Evolutionary conservation across 2,113 vertebrate genomes (phyloP).

Genomic region (Typhlomys cinereus): DNA sequence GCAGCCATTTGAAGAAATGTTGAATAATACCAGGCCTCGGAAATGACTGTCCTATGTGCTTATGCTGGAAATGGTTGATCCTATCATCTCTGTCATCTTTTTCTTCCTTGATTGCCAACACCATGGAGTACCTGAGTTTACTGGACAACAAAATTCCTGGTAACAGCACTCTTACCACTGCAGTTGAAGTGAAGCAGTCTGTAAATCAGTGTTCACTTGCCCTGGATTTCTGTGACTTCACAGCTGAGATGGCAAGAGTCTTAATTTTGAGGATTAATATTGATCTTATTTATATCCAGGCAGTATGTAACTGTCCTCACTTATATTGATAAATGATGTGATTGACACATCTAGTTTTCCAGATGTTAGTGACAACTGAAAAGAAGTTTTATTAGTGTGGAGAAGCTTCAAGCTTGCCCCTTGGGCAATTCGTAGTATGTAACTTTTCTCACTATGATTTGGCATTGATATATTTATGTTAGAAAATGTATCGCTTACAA

Average conservation of each 20-base stretch:
- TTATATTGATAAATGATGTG: constrained; percentile 94
- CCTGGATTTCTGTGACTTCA: constrained; percentile 97
- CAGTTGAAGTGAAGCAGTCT: constrained; percentile 93
- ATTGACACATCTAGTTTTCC: constrained; percentile 94
- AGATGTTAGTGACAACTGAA: constrained; percentile 96
- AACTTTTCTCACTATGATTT: constrained; percentile 22
- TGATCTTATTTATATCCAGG: constrained; percentile 97
- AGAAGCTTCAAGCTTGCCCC: constrained; percentile 95
- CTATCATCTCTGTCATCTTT: constrained; percentile 93
- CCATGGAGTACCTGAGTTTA: constrained; percentile 96
- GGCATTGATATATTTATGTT: too few species aligned
- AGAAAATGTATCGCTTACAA: too few species aligned
- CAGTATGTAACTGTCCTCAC: constrained; percentile 98
- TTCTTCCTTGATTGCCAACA: constrained; percentile 93
- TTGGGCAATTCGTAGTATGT: constrained; percentile 92
- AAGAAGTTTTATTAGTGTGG: constrained; percentile 98
- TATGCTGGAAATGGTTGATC: constrained; percentile 96
- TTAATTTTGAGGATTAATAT: constrained; percentile 97
- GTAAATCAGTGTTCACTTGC: constrained; percentile 93
- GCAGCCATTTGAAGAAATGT: constrained; percentile 95
- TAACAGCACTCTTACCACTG: constrained; percentile 90
- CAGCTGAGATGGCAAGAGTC: constrained; percentile 94
- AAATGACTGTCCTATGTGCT: constrained; percentile 97
- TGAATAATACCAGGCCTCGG: constrained; percentile 96
- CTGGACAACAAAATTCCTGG: constrained; percentile 94